Percentiles rank a stretch among this genome's conserved stretches.
phyloP scores from a whole-genome alignment of 1,140 invertebrate genomes.

The Drosophila melanica region DNA sequence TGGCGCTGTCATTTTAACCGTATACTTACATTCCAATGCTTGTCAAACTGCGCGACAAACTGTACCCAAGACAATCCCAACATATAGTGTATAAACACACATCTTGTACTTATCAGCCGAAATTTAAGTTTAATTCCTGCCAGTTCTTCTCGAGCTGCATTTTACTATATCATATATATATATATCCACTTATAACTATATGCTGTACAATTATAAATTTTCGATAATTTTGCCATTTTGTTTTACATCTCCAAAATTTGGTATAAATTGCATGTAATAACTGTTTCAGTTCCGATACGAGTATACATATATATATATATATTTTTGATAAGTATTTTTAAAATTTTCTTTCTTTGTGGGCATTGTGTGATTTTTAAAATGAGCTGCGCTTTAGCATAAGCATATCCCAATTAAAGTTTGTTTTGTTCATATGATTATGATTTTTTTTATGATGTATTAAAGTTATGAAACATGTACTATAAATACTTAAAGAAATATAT shows the following conservation, averaged over 20 bases:
- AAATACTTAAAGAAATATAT: constrained; percentile 22
- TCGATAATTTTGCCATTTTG: constrained; percentile 45
- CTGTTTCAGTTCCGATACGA: constrained; percentile 48
- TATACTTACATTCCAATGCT: constrained; percentile 64
- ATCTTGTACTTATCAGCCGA: constrained; percentile 34
- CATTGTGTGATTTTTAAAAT: constrained; percentile 69
- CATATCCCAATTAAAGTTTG: constrained; percentile 71
- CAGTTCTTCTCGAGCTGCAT: constrained; percentile 23
- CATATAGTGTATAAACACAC: constrained; percentile 1
- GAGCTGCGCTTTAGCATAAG: constrained; percentile 57
- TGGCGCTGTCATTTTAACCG: constrained; percentile 1
- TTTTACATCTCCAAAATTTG: constrained; percentile 36
- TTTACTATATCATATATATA: constrained; percentile 23
- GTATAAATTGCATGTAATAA: constrained; percentile 65
- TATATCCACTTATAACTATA: constrained; percentile 20
- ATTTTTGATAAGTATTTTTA: constrained; percentile 79
- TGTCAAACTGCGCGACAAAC: constrained; percentile 40
- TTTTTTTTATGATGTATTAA: constrained; percentile 79
- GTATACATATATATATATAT: constrained; percentile 40
- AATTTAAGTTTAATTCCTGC: constrained; percentile 10
- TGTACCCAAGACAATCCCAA: constrained; percentile 40
- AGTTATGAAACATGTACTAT: constrained; percentile 66
- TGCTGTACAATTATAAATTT: constrained; percentile 31
- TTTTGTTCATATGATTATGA: constrained; percentile 78
- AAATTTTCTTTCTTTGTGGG: constrained; percentile 55